Evolutionary conservation across 2,113 vertebrate genomes (phyloP), one percentile per base, ranked within the genome.

Genomic region (Oreotrochilus melanogaster): DNA sequence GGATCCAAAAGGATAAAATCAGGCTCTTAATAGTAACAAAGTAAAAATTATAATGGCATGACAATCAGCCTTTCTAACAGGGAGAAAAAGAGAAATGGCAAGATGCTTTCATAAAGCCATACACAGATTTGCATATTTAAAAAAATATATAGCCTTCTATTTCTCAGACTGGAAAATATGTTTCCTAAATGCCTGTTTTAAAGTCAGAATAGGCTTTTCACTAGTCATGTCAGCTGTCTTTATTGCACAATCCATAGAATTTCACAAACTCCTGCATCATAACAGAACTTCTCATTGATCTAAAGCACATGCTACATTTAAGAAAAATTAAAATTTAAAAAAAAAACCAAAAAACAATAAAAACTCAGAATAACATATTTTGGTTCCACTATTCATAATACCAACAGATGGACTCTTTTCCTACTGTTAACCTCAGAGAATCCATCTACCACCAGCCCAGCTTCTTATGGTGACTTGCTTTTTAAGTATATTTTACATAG

Each of bases 11-110:
- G 14, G 79, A 16, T 16, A 60, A 89, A 75, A 92, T 69, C 54
- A 92, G 66, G 42, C 53, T 89, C 25, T 84, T 61, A 92, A 78
- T 30, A 86, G 82, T 42, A 94, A 86, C 31, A 87, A 95, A 95
- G 74, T 12, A 56, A 66, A 87, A 89, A 93, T 85, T 72, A 58
- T 65, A 89, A 54, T 61, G 18, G 72, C 67, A 89, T 92, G 65
- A 56, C 62, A 84, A 81, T 86, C 60, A 86, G n/a, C 17, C 27
- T 80, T 82, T 53, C 45, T 78, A 75, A 74, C 6, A 61, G 39
- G 35, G 11, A 82, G n/a, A 89, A 88, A 91, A 92, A 37, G 24
- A 48, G 80, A 95, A 88, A 71, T 31, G 11, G 57, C 69, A 91
- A 71, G 70, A 67, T 54, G n/a, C 30, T 87, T 89, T 85, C 83